Percentiles rank a stretch among this genome's conserved stretches.
Conservation (phyloP, 2,888 invertebrate genomes). For the Mellilla xanthometata region DNA sequence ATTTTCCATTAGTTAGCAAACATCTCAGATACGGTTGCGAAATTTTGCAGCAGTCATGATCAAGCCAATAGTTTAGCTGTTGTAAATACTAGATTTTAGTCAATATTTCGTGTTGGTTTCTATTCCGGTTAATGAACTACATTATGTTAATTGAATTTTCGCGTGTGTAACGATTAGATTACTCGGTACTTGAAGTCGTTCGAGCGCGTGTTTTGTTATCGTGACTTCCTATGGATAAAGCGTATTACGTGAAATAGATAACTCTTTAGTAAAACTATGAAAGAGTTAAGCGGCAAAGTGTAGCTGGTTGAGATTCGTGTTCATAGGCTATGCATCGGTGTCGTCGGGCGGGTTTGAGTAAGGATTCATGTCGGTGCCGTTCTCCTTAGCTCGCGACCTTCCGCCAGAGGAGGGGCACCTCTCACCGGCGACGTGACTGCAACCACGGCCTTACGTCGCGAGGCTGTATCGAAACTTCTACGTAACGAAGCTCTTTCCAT, state of each 20-base stretch:
- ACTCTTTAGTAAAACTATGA: slow-evolving; percentile 11
- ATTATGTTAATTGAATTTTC: slow-evolving; percentile 53
- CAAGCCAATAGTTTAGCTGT: slow-evolving; percentile 20
- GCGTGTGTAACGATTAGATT: slow-evolving; percentile 62
- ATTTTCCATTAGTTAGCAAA: slow-evolving; percentile 46
- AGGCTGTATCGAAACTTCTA: slow-evolving; percentile 80
- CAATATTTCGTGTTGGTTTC: slow-evolving; percentile 38
- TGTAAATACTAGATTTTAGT: slow-evolving; percentile 38
- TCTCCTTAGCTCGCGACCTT: slow-evolving; percentile 79
- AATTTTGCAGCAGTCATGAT: slow-evolving; percentile 42
- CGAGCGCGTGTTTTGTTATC: slow-evolving; percentile 51
- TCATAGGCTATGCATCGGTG: slow-evolving; percentile 13
- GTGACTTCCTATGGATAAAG: slow-evolving; percentile 49
- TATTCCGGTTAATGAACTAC: slow-evolving; percentile 66
- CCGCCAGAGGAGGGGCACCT: slow-evolving; percentile 77
- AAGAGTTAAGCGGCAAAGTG: slow-evolving; percentile 9
- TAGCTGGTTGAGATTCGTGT: not conserved
- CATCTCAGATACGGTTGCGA: slow-evolving; percentile 41
- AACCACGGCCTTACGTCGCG: slow-evolving; percentile 80
- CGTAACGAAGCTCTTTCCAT: slow-evolving; percentile 80
- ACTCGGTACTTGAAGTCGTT: slow-evolving; percentile 50
- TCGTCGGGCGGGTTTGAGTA: slow-evolving; percentile 59
- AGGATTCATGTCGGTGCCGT: slow-evolving; percentile 77
- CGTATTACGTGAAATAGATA: slow-evolving; percentile 25
- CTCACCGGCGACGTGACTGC: slow-evolving; percentile 80